A percentile compares a stretch with the other conserved stretches of the same genome.
phyloP scores from a whole-genome alignment of 2,113 vertebrate species.

The Amazona guildingii region DNA sequence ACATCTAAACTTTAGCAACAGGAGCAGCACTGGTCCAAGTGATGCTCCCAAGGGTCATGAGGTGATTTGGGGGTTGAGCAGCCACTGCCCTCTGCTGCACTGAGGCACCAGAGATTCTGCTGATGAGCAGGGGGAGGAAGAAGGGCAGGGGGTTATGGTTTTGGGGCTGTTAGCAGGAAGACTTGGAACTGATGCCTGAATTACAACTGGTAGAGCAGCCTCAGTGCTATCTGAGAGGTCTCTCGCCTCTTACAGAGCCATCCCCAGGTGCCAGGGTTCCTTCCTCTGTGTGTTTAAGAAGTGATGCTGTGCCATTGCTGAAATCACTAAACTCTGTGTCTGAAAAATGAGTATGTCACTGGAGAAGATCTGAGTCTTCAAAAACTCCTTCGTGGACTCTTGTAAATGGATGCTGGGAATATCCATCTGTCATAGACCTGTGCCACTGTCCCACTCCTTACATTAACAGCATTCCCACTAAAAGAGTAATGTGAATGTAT shows the following conservation, averaged over 20 bases:
- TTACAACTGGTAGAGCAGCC: background rate
- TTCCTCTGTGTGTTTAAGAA: background rate
- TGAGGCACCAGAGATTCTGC: background rate
- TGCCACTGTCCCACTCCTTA: background rate
- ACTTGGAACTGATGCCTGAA: background rate
- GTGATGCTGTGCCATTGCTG: background rate
- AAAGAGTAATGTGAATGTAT: background rate
- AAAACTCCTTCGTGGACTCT: background rate
- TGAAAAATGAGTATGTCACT: background rate
- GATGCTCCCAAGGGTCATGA: rapidly evolving
- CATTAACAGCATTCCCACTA: background rate
- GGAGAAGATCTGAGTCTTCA: background rate
- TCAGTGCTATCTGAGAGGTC: background rate
- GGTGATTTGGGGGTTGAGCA: background rate
- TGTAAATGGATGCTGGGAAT: background rate
- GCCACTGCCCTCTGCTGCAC: rapidly evolving
- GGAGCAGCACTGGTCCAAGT: rapidly evolving
- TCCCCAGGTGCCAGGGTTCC: background rate
- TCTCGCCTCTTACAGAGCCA: background rate
- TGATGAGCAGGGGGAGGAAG: background rate
- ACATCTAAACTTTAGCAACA: rapidly evolving
- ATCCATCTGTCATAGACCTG: background rate
- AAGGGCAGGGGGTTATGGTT: background rate
- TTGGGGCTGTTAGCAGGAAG: background rate
- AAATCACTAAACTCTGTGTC: background rate